These are phyloP conservation scores for Pterocles gutturalis DNA, from an alignment of 2,113 vertebrate species.

Conservation along the genomic window DNA sequence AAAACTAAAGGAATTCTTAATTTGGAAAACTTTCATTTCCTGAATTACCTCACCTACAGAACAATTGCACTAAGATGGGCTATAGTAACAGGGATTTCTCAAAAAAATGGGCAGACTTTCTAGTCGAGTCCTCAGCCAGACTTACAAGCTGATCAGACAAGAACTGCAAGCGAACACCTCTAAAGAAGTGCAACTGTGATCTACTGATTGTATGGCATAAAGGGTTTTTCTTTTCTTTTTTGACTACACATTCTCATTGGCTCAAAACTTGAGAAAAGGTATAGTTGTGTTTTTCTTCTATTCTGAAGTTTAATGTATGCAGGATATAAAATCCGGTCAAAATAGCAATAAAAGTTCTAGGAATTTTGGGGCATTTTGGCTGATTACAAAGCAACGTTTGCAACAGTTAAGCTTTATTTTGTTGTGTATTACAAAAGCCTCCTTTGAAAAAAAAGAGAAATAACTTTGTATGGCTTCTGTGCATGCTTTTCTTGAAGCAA, in stretches of 20 bases:
- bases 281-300: not conserved
- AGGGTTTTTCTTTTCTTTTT: slow-evolving; percentile 23
- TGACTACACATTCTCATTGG: slow-evolving; percentile 5
- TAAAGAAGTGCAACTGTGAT: not conserved
- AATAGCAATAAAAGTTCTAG: not conserved
- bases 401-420: not conserved
- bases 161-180: not conserved
- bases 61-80: not conserved
- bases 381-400: not conserved
- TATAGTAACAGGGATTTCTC: not conserved
- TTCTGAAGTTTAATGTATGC: not conserved
- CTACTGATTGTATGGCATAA: not conserved
- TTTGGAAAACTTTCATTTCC: not conserved
- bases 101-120: slow-evolving; percentile 13
- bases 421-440: not conserved
- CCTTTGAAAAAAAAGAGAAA: not conserved
- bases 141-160: not conserved
- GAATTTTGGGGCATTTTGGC: not conserved
- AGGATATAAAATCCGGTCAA: not conserved
- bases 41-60: not conserved
- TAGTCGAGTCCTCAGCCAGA: not conserved
- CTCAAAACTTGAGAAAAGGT: slow-evolving; percentile 35
- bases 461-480: not conserved
- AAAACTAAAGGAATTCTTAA: not conserved
- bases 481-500: not conserved